Conservation (phyloP, 1,140 invertebrate species). For the Acyrthosiphon pisum region DNA sequence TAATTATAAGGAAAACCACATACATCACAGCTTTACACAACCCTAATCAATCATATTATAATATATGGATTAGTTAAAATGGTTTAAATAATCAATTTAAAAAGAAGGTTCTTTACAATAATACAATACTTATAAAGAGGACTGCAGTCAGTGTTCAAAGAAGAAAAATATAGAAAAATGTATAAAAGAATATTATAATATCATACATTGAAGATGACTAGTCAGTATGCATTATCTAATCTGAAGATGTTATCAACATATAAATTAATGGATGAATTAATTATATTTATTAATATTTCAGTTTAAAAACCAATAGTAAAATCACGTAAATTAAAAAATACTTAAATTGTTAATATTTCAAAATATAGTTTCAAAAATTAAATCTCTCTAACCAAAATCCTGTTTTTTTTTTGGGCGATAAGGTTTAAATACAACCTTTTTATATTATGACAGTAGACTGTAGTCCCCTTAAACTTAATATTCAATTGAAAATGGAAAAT, state of each 20-base stretch:
- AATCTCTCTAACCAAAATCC: neutral
- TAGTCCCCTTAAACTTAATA: neutral
- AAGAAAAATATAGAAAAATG: neutral
- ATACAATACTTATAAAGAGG: neutral
- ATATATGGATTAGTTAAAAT: neutral
- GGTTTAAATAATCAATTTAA: neutral
- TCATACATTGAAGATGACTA: neutral
- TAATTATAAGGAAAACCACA: constrained; percentile 91
- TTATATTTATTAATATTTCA: neutral
- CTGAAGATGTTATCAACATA: neutral
- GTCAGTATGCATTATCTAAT: neutral
- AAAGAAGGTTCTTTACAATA: neutral
- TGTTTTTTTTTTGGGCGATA: neutral
- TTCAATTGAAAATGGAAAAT: neutral
- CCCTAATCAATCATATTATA: constrained; percentile 64
- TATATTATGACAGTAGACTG: neutral
- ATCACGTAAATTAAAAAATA: neutral
- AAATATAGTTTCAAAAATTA: neutral
- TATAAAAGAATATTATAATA: neutral
- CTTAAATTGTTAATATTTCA: neutral
- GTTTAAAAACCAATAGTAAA: neutral
- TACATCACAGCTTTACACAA: constrained; percentile 89
- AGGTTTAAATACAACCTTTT: neutral
- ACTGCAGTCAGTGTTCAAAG: neutral
- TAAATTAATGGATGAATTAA: neutral